Evolutionary conservation across 1,140 invertebrate species (phyloP), one percentile per base, ranked within the genome.

Genomic region (Neodiprion pinetum): DNA sequence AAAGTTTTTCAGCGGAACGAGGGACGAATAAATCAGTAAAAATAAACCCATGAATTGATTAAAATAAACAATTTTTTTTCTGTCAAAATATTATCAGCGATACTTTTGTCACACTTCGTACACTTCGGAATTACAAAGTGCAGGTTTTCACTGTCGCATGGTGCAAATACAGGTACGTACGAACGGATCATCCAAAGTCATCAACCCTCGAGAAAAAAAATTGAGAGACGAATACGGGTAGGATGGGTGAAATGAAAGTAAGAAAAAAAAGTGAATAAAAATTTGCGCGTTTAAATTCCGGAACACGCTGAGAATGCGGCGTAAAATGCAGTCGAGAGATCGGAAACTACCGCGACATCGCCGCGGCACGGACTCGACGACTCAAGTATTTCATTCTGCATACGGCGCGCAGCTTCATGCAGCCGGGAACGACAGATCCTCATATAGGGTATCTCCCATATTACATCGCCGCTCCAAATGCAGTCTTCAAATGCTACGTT

Each of bases 381-480:
- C 53, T 12, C 11, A 85, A 78, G 79, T 79, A 85, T 86, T 86
- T 86, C 85, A 86, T 86, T 86, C 79, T 78, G 79, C 82, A 81
- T 83, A 84, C 53, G 82, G 80, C 78, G 82, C 78, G 74, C 67
- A 17, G 68, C 65, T 68, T 80, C 78, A 81, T 78, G 74, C 67
- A 17, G 68, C 65, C 71, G 81, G 79, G 78, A 82, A 82, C 83
- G 81, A 84, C 84, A 83, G 84, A 79, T 82, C 83, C 84, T 85
- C 84, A 85, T 85, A 83, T 80, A 84, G 82, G 83, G 85, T 86
- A 86, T 85, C 84, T 83, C 78, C 79, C 79, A 80, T 80, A 80
- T 80, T 80, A 79, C 80, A 80, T 80, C 78, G 83, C 76, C 84
- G 84, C 83, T 86, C 84, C 79, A 85, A 85, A 86, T 86, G 84